phyloP scores from a whole-genome alignment of 2,113 vertebrate species.

The Mesitornis unicolor region DNA sequence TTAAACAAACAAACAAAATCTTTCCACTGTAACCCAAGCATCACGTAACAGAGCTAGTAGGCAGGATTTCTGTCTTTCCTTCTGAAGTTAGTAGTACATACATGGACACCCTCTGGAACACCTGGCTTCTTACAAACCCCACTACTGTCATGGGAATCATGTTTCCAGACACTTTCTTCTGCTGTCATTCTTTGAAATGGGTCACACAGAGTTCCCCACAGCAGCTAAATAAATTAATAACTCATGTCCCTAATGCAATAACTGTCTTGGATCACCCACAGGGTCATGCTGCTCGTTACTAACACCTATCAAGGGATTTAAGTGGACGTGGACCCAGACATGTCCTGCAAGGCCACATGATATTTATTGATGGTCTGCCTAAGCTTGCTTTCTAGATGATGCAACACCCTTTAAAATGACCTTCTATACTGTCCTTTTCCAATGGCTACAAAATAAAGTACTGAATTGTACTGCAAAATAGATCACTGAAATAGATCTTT shows the following conservation, averaged over 20 bases:
- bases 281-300: neutral
- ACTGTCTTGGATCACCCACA: neutral
- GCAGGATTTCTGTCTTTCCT: neutral
- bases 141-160: neutral
- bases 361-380: neutral
- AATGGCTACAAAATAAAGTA: neutral
- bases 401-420: neutral
- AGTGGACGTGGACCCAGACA: neutral
- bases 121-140: neutral
- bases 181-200: neutral
- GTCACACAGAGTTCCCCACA: neutral
- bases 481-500: neutral
- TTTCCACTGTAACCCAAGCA: neutral
- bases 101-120: neutral
- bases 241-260: neutral
- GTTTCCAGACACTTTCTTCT: neutral
- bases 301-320: neutral
- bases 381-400: neutral
- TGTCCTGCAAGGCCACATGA: neutral
- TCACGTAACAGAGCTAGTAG: neutral
- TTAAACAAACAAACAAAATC: constrained; percentile 46
- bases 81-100: neutral
- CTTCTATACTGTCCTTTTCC: neutral
- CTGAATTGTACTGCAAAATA: neutral
- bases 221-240: neutral